Conservation (phyloP, 2,888 invertebrate genomes). For the Torymus tubicola region DNA sequence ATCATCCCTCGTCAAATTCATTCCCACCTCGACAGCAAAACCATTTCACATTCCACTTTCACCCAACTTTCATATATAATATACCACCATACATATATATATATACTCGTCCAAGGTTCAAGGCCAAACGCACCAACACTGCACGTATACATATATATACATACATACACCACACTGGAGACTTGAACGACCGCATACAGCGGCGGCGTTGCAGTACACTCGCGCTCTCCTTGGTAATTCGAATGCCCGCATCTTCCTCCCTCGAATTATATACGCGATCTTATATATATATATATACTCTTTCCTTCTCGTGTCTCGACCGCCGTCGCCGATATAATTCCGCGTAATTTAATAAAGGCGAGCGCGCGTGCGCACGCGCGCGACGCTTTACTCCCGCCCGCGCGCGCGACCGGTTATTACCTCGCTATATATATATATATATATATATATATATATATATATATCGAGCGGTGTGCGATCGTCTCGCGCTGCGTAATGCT, state of each 20-base stretch:
- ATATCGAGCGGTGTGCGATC: not conserved
- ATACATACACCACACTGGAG: not conserved
- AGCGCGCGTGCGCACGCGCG: slow-evolving; percentile 42
- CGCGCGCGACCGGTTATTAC: slow-evolving; percentile 60
- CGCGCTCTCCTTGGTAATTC: not conserved
- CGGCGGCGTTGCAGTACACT: not conserved
- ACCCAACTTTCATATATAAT: too few relatives aligned
- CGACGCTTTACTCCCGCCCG: slow-evolving; percentile 22
- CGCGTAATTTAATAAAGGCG: slow-evolving; percentile 74
- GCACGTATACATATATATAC: not conserved
- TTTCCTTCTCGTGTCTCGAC: not conserved
- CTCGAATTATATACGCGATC: not conserved
- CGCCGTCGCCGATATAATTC: slow-evolving; percentile 68
- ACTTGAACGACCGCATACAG: not conserved
- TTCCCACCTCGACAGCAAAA: too few relatives aligned
- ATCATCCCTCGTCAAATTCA: too few relatives aligned
- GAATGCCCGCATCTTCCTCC: slow-evolving; percentile 2
- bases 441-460: too few relatives aligned
- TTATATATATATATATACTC: too few relatives aligned
- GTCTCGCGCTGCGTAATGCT: not conserved
- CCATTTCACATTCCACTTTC: too few relatives aligned
- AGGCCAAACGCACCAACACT: slow-evolving; percentile 1
- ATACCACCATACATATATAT: too few relatives aligned
- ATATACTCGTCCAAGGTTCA: slow-evolving; percentile 9
- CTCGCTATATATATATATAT: slow-evolving; percentile 54